Conservation (phyloP, 2,888 invertebrate species). For the Pollenia amentaria region DNA sequence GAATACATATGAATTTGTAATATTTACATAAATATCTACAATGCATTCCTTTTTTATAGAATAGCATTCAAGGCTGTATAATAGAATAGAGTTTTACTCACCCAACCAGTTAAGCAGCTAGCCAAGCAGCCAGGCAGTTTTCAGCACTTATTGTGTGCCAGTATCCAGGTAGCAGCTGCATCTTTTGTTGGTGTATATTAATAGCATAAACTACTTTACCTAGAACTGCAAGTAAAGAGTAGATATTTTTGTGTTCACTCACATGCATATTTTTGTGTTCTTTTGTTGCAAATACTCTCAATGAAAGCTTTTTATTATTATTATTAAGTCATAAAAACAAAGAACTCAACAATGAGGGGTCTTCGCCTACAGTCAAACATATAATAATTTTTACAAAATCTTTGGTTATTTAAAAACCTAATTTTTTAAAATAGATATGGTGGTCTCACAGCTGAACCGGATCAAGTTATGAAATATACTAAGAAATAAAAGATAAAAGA, state of each 20-base stretch:
- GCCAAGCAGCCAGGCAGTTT: neutral
- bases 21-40: slow-evolving; percentile 24
- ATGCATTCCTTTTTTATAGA: neutral
- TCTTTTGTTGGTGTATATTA: slow-evolving; percentile 22
- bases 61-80: slow-evolving; percentile 40
- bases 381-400: no score
- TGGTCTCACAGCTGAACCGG: no score
- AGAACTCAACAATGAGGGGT: neutral
- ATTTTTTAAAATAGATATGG: no score
- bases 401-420: no score
- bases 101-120: neutral
- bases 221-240: neutral
- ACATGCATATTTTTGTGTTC: neutral
- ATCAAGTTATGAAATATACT: no score
- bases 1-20: slow-evolving; percentile 17
- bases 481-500: no score
- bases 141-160: neutral
- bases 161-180: neutral
- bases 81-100: neutral
- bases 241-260: slow-evolving; percentile 8
- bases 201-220: neutral
- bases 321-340: slow-evolving; percentile 66
- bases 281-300: slow-evolving; percentile 29
- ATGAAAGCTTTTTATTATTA: slow-evolving; percentile 50
- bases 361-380: neutral